Conservation (phyloP, 2,888 invertebrate species). For the Lucinisca nassula region DNA sequence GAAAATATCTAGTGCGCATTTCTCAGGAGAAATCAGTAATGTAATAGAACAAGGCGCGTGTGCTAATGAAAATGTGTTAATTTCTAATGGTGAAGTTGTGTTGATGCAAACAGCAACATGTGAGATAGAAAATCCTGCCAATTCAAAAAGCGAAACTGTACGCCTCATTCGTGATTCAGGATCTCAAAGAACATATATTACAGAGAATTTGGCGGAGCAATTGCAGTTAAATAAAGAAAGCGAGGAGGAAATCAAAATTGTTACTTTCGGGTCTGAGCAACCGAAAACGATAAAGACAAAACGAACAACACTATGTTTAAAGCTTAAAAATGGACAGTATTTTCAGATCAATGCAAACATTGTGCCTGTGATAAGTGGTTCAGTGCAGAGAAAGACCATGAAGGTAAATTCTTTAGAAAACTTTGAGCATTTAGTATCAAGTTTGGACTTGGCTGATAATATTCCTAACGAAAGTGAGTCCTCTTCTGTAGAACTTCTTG, state of each 20-base stretch:
- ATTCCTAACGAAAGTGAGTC: too few species aligned
- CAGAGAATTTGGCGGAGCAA: slow-evolving; percentile 22
- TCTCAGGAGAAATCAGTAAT: neutral
- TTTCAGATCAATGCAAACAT: neutral
- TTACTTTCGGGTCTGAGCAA: slow-evolving; percentile 39
- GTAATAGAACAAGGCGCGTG: neutral
- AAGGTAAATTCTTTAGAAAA: too few species aligned
- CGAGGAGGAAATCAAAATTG: slow-evolving; percentile 9
- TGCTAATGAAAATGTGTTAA: slow-evolving; percentile 16
- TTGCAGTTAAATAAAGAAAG: neutral
- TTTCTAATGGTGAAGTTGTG: slow-evolving; percentile 23
- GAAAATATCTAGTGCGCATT: neutral
- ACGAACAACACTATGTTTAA: neutral
- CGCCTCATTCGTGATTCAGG: slow-evolving; percentile 26
- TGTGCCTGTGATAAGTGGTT: slow-evolving; percentile 27
- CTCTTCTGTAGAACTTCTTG: too few species aligned
- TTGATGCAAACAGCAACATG: slow-evolving; percentile 20
- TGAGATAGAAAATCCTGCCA: neutral
- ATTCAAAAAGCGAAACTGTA: neutral
- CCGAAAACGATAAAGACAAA: slow-evolving; percentile 20
- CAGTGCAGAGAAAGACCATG: slow-evolving; percentile 5
- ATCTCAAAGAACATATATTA: slow-evolving; percentile 33
- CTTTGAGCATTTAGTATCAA: neutral
- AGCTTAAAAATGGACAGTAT: neutral
- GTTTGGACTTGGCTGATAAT: neutral